Base-by-base conservation (phyloP, 1,140 invertebrate genomes). In the Pinna nobilis region DNA sequence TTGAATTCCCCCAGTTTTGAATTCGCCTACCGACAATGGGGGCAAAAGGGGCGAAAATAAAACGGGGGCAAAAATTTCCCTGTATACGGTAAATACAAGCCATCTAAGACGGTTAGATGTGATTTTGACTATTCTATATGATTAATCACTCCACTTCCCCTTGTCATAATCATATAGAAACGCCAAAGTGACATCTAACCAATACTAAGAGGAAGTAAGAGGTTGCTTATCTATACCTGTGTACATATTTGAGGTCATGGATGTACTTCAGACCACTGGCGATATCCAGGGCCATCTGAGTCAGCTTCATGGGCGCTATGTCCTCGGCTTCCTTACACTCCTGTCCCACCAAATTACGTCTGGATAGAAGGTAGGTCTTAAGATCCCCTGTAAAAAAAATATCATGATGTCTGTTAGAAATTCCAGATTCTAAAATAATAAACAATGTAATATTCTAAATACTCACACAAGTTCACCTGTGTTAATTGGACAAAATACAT, bases 321-420 rank as follows among this genome's bases (percentile, higher is more conserved):
- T 95, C 94, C 63, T 94, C 93, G 6, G 85, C 84, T 25, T 91
- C 91, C 50, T 91, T 91, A 53, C 90, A 91, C 32, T 90, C 89
- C 63, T 93, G 92, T 70, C 93, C 93, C 0, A 95, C 94, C 76
- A 97, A 90, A 87, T 95, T 94, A 60, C 96, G 91, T 66, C 96
- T 90, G 0, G 94, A 94, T 30, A 97, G 87, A 44, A 98, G 90
- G 87, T 94, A 97, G 0, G 94, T 96, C 88, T 97, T 97, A 65
- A 98, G 86, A 86, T 97, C 96, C 25, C 92, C 92, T 92, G 77
- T 13, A 80, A 82, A 73, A 60, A 41, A 50, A n/a, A n/a, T n/a
- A n/a, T n/a, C 15, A 47, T 47, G 15, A 15, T 47, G 44, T 18
- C 15, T 47, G 3, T 53, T 6, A 28, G 23, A 33, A 33, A 2